These are phyloP conservation scores for Tringa solitaria DNA, from an alignment of 2,113 vertebrate species.

Conservation along the genomic window DNA sequence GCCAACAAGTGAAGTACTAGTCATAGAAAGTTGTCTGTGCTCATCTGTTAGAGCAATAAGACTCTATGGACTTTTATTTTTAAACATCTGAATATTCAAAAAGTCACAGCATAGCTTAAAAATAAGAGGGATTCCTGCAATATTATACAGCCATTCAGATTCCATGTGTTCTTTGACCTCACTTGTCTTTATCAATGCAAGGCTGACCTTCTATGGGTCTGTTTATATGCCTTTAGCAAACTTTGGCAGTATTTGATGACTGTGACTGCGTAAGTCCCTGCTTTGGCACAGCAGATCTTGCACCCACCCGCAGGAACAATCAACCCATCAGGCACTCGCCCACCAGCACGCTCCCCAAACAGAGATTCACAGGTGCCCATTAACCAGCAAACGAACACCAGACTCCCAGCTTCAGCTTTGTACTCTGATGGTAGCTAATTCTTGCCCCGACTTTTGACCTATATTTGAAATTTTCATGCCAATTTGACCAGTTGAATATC, in stretches of 20 bases:
- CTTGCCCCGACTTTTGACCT: neutral
- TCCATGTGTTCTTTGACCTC: neutral
- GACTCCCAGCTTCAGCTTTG: fast-evolving
- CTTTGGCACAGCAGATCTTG: neutral
- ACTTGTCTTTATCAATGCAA: fast-evolving
- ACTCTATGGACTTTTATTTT: neutral
- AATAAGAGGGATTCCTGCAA: neutral
- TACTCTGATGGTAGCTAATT: neutral
- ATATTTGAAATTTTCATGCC: neutral
- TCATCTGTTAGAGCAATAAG: neutral
- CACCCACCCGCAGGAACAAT: neutral
- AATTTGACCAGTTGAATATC: neutral
- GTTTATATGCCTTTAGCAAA: neutral
- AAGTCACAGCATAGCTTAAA: neutral
- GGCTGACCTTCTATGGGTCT: neutral
- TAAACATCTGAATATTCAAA: neutral
- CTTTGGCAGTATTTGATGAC: neutral
- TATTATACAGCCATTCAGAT: neutral
- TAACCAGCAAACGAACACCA: neutral
- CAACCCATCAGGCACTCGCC: neutral
- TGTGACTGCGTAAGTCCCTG: neutral
- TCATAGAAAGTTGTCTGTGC: neutral
- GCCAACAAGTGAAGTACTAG: neutral
- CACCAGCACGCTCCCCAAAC: neutral
- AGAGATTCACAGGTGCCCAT: neutral